These are phyloP conservation scores for Lytechinus pictus DNA, from an alignment of 35 echinoderm and acorn worm genomes.

Conservation along the genomic window DNA sequence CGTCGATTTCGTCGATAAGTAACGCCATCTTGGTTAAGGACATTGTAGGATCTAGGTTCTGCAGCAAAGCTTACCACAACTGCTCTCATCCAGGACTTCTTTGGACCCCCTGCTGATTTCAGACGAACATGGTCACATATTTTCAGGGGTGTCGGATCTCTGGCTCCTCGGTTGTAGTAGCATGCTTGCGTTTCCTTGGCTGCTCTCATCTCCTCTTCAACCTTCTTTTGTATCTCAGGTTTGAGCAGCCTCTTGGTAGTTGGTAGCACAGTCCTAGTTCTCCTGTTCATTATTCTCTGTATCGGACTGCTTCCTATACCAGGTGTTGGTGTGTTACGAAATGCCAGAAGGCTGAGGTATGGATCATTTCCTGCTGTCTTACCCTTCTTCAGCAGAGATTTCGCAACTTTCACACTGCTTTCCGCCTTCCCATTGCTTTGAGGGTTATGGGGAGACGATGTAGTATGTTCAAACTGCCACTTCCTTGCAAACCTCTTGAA, in stretches of 20 bases:
- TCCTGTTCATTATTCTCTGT: not conserved
- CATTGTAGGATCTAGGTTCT: no score
- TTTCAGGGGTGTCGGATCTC: constrained; percentile 48
- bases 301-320: not conserved
- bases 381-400: constrained; percentile 32
- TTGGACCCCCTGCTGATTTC: constrained; percentile 11
- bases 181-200: constrained; percentile 47
- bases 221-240: not conserved
- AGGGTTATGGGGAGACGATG: constrained; percentile 64
- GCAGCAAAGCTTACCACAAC: no score
- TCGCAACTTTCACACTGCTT: constrained; percentile 50
- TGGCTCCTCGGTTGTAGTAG: constrained; percentile 57
- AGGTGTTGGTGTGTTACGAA: constrained; percentile 15
- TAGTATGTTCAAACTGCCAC: constrained; percentile 71
- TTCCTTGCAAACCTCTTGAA: constrained; percentile 66
- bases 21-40: no score
- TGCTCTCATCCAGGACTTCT: no score
- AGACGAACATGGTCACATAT: constrained; percentile 61
- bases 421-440: constrained; percentile 65
- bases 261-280: constrained; percentile 40
- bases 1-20: no score
- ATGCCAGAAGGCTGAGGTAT: not conserved
- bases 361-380: not conserved
- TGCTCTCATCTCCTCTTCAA: not conserved
- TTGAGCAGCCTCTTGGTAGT: constrained; percentile 24